These are phyloP conservation scores for Drosophila arawakana DNA, from an alignment of 1,140 invertebrate genomes.

Conservation along the genomic window DNA sequence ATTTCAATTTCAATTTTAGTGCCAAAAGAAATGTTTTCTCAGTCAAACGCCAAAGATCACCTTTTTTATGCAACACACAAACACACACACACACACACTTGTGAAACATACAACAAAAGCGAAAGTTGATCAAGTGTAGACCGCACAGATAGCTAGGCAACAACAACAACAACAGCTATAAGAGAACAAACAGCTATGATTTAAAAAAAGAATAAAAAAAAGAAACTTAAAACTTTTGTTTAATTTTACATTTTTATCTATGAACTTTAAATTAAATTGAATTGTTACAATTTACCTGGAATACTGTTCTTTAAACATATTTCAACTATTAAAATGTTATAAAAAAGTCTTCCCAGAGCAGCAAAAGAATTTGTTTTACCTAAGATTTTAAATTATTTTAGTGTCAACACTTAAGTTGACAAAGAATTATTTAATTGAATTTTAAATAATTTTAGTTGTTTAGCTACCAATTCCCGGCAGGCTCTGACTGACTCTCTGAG, in stretches of 20 bases:
- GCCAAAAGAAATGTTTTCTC: conserved; percentile 65
- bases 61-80: conserved; percentile 67
- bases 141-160: conserved; percentile 13
- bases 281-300: neutral
- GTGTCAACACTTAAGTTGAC: too few relatives aligned
- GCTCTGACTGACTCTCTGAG: neutral
- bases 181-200: neutral
- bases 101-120: conserved; percentile 54
- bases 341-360: too few relatives aligned
- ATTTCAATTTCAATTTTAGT: conserved; percentile 65
- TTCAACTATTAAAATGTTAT: too few relatives aligned
- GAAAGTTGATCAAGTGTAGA: conserved; percentile 58
- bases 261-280: neutral
- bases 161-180: neutral
- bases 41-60: conserved; percentile 48
- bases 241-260: too few relatives aligned
- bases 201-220: too few relatives aligned
- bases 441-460: neutral
- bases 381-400: too few relatives aligned
- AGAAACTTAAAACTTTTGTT: too few relatives aligned
- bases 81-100: neutral
- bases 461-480: neutral
- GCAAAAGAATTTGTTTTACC: too few relatives aligned
- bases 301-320: too few relatives aligned
- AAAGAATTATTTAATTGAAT: too few relatives aligned